Evolutionary conservation across 1,140 invertebrate genomes (phyloP), one percentile per base, ranked within the genome.

Genomic region (Drosophila malerkotliana): DNA sequence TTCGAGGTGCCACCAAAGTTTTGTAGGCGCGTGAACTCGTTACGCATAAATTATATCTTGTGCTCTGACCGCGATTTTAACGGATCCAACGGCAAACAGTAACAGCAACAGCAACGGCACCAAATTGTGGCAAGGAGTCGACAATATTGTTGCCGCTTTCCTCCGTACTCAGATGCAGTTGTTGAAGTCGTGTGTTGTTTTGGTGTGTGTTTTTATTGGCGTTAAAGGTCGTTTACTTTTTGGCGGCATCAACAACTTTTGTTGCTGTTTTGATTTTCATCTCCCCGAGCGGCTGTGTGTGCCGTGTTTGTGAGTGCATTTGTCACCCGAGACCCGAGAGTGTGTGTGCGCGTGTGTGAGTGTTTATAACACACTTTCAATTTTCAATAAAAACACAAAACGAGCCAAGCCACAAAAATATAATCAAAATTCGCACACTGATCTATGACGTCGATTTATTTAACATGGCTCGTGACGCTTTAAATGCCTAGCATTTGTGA

Each of bases 221-320:
- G 77, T 84, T 88, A 88, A 88, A 88, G 83, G 83, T 88, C 83
- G 85, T 88, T 88, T 88, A 88, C 83, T 88, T 89, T 88, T 88
- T 83, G 83, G 84, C 83, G 84, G 79, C 84, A 87, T 88, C 84
- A 87, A 83, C 83, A 82, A 87, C 83, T 83, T 88, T 87, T 87
- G 75, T 88, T 84, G 83, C 88, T 89, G 79, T 73, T 89, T 88
- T 76, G 66, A 83, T 89, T 89, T 87, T 87, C 84, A 88, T 88
- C 79, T 89, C 74, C 57, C 66, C 63, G 37, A 10, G 53, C 51
- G 63, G 34, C n/a, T 44, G 41, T 44, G 41, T 44, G 8, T 44
- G 41, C n/a, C 8, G 41, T 44, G 15, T 44, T 18, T 44, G 41
- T 44, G 41, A 18, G 10, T 44, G 39, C 39, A 44, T 44, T 44